Conservation (phyloP, 2,888 invertebrate genomes). For the Cerceris rybyensis region DNA sequence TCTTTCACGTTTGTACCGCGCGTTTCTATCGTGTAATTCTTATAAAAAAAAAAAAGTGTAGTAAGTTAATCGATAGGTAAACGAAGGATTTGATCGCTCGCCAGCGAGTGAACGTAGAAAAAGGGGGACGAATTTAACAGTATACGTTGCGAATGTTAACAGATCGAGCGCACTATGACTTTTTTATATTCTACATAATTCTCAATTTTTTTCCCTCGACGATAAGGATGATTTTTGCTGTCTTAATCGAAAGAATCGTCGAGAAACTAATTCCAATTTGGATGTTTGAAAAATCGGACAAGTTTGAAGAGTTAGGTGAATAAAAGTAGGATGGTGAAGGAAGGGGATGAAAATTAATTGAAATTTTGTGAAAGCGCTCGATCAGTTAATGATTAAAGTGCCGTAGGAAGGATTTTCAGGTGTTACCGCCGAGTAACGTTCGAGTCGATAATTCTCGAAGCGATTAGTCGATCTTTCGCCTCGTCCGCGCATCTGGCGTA, state of each 20-base stretch:
- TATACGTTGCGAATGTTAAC: no score
- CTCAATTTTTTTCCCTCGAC: no score
- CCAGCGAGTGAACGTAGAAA: conserved; percentile 7
- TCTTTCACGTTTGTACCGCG: conserved; percentile 53
- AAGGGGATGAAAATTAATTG: no score
- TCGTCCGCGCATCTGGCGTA: conserved; percentile 13
- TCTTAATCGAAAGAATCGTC: no score
- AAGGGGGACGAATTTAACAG: not conserved
- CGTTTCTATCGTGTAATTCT: conserved; percentile 50
- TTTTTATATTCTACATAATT: no score
- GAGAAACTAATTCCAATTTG: no score
- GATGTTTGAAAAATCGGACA: no score
- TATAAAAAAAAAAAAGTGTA: conserved; percentile 19
- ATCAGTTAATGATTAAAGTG: no score
- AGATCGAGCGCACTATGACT: no score
- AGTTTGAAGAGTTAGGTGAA: no score
- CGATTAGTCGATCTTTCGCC: conserved; percentile 23
- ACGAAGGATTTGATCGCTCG: conserved; percentile 10
- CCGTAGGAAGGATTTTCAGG: conserved; percentile 34
- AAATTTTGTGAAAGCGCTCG: no score
- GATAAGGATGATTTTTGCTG: not conserved
- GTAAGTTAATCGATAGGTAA: conserved; percentile 38
- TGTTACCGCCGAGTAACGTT: conserved; percentile 46
- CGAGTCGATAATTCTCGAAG: conserved; percentile 22
- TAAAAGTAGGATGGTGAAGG: no score